These are phyloP conservation scores for Cossypha niveicapilla DNA, from an alignment of 2,797 vertebrate species.

Conservation along the genomic window DNA sequence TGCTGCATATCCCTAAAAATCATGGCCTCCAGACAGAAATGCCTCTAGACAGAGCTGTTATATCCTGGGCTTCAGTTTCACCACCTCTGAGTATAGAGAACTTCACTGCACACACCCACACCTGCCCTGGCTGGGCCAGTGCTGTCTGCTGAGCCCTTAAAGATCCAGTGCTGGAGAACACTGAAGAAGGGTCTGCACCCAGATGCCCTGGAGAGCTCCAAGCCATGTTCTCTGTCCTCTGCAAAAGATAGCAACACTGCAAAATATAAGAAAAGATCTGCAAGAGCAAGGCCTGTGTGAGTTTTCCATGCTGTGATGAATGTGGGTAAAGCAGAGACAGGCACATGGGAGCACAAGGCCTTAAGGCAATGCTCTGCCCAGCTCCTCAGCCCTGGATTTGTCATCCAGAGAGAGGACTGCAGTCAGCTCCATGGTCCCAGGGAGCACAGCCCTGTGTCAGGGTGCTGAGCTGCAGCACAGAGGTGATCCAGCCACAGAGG, in stretches of 20 bases:
- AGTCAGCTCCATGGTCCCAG: accelerated
- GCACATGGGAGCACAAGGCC: not conserved
- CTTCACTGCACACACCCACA: not conserved
- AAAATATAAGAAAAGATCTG: not conserved
- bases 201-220: not conserved
- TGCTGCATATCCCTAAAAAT: not conserved
- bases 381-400: not conserved
- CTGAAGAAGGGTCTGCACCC: not conserved
- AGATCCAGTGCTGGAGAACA: not conserved
- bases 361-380: not conserved
- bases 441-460: accelerated
- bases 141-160: not conserved
- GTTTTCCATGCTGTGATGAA: not conserved
- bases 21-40: not conserved
- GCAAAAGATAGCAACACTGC: not conserved
- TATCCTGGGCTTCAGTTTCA: not conserved
- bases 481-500: not conserved
- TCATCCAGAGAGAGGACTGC: not conserved
- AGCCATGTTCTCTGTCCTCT: not conserved
- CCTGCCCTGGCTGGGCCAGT: not conserved
- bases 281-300: not conserved
- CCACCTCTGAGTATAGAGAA: not conserved
- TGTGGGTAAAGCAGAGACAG: not conserved
- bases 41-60: not conserved
- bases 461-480: not conserved